Evolutionary conservation across 92 coral and sea anemone genomes (phyloP).

Genomic region (Anthopleura xanthogrammica): DNA sequence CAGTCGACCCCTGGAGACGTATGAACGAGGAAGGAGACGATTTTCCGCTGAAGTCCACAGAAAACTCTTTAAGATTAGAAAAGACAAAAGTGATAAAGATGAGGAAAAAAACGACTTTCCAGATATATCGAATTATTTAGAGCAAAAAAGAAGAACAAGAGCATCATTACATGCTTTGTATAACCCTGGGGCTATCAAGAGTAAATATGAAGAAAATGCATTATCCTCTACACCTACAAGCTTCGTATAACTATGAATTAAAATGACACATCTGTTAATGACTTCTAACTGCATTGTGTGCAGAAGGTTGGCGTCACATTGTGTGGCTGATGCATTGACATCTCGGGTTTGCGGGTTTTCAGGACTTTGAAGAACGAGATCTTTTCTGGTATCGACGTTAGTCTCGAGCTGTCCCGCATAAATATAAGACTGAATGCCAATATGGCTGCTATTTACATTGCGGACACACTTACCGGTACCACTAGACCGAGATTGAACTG

Average conservation of each 20-base stretch:
- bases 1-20: slow-evolving; percentile 32
- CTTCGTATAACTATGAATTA: slow-evolving; percentile 14
- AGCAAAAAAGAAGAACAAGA: slow-evolving; percentile 45
- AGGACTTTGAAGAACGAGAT: too few species aligned
- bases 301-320: too few species aligned
- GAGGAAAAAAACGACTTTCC: slow-evolving; percentile 48
- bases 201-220: slow-evolving; percentile 28
- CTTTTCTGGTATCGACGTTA: too few species aligned
- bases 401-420: too few species aligned
- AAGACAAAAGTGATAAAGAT: slow-evolving; percentile 16
- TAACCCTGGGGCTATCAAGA: slow-evolving; percentile 49
- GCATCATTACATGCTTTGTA: slow-evolving; percentile 56
- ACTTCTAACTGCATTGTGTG: too few species aligned
- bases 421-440: too few species aligned
- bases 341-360: too few species aligned
- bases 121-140: slow-evolving; percentile 71
- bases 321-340: too few species aligned
- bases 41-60: slow-evolving; percentile 64
- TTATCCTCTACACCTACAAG: slow-evolving; percentile 23
- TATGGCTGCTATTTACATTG: too few species aligned
- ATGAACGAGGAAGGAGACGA: slow-evolving; percentile 43
- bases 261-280: too few species aligned
- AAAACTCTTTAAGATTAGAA: slow-evolving; percentile 47
- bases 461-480: too few species aligned
- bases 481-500: too few species aligned